Conservation (phyloP, 1,140 invertebrate genomes). For the Leptinotarsa undecemlineata region DNA sequence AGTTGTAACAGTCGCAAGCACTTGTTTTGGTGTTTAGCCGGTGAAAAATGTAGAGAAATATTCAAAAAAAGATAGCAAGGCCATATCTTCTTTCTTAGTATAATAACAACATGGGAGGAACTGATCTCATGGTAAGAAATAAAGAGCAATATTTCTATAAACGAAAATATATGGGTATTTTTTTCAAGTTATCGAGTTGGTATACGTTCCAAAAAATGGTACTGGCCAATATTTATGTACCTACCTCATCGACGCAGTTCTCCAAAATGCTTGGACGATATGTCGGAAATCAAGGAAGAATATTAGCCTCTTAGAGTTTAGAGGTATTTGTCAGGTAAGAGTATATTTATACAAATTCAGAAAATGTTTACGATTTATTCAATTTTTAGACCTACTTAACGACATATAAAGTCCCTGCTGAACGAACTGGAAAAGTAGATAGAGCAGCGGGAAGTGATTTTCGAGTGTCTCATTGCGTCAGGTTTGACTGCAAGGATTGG, state of each 20-base stretch:
- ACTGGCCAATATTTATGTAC: no score
- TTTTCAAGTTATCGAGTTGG: no score
- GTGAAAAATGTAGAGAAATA: slow-evolving; percentile 37
- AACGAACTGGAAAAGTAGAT: neutral
- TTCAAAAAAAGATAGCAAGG: slow-evolving; percentile 29
- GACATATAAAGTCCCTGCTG: neutral
- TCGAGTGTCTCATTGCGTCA: neutral
- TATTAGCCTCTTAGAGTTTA: slow-evolving; percentile 9
- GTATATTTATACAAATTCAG: no score
- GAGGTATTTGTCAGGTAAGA: neutral
- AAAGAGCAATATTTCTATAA: no score
- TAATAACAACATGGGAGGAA: slow-evolving; percentile 27
- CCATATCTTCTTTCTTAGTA: slow-evolving; percentile 21
- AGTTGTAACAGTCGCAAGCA: slow-evolving; percentile 40
- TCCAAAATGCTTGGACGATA: no score
- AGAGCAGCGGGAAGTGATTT: slow-evolving; percentile 9
- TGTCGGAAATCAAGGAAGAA: slow-evolving; percentile 1
- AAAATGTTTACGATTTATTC: neutral
- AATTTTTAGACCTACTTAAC: slow-evolving; percentile 15
- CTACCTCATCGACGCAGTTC: no score
- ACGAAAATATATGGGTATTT: no score
- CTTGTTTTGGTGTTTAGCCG: slow-evolving; percentile 34
- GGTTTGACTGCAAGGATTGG: no score
- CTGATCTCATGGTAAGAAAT: slow-evolving; percentile 30
- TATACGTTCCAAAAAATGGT: no score